Evolutionary conservation across 2,797 vertebrate genomes (phyloP).

Genomic region (Oryzias sinensis): DNA sequence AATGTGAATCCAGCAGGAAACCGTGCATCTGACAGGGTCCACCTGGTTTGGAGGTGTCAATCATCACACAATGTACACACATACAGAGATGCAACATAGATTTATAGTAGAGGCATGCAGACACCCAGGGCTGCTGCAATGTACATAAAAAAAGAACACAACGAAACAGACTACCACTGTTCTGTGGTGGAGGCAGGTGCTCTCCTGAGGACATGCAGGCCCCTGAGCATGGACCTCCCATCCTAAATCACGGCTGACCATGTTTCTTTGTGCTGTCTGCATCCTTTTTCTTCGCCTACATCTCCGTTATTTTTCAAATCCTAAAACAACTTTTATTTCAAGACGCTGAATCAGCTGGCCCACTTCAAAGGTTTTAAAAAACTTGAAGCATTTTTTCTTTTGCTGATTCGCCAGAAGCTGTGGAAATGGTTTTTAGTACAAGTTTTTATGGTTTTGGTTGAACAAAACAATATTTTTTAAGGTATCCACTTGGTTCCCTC

Average conservation of each 20-base stretch:
- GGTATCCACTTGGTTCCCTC: too few relatives aligned
- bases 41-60: conserved; percentile 30
- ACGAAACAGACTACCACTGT: conserved; percentile 37
- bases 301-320: too few relatives aligned
- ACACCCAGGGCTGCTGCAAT: conserved; percentile 3
- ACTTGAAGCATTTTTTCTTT: too few relatives aligned
- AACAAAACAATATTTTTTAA: too few relatives aligned
- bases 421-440: too few relatives aligned
- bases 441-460: too few relatives aligned
- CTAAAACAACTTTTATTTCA: conserved; percentile 14
- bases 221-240: conserved; percentile 62
- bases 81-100: conserved; percentile 27
- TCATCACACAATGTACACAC: conserved; percentile 31
- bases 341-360: too few relatives aligned
- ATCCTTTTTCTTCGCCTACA: conserved; percentile 9
- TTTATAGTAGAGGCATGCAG: conserved; percentile 10
- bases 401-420: too few relatives aligned
- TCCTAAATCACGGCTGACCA: conserved; percentile 59
- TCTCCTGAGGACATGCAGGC: conserved; percentile 64
- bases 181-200: conserved; percentile 35
- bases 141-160: conserved; percentile 7
- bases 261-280: conserved; percentile 27
- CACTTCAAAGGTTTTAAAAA: too few relatives aligned
- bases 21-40: conserved; percentile 18
- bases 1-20: conserved; percentile 16